Base-by-base conservation (phyloP, 2,888 invertebrate species). In the Apocheima hispidaria region DNA sequence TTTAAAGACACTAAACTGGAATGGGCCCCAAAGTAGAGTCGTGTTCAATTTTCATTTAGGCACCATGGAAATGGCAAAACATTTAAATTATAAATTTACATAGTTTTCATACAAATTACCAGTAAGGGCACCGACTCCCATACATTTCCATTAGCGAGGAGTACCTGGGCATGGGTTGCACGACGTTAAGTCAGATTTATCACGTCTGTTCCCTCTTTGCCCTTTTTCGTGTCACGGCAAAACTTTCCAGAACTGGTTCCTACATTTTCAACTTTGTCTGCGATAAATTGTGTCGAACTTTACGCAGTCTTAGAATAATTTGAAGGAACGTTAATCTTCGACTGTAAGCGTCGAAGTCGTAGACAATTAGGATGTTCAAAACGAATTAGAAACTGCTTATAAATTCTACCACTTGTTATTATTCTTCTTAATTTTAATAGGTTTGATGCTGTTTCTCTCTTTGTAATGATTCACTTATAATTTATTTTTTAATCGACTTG, bases 101-200 rank as follows among this genome's bases (percentile, higher is more conserved):
- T 28, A 16, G 28, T 62, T 63, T 60, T 51, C 63, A 60, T 64
- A 56, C 44, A 66, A 65, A 65, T 63, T 68, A 63, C 63, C 67
- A 69, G 74, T 69, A 72, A 74, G 53, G 63, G 66, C 61, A 63
- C 35, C 30, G 55, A 59, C 50, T 10, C 65, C 72, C 63, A 86
- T 89, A 84, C 82, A 87, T 90, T 82, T 88, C 87, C 85, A 90
- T 91, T 90, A 86, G 71, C 60, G 56, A 43, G 53, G 63, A 61
- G 75, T 79, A 84, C 84, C 82, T 87, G 82, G 81, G 83, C 75
- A 72, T 69, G 70, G 76, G 73, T 68, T 75, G 78, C 76, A 71
- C 69, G 84, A 86, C 87, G 74, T 72, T 90, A 87, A 90, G 81
- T 84, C 86, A 85, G 87, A 90, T 90, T 91, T 88, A 90, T 90